Evolutionary conservation across 2,113 vertebrate species (phyloP), one percentile per base, ranked within the genome.

Genomic region (Monopterus albus): DNA sequence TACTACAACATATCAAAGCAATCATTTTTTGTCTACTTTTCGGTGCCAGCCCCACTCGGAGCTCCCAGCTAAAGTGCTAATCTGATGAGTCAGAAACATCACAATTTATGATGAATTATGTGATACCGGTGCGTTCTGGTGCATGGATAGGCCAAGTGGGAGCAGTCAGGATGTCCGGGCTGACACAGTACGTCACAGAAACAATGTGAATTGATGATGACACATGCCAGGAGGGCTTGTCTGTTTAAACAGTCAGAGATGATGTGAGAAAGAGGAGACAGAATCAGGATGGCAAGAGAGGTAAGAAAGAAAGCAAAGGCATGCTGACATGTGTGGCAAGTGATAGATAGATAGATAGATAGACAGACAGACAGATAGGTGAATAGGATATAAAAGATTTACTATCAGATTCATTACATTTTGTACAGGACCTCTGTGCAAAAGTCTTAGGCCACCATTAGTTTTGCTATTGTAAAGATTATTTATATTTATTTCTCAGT

Each of bases 161-260:
- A 75, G 65, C 65, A 74, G 79, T 42, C 63, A 50, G 50, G 23
- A 29, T 50, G 76, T 89, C 81, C 81, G 50, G 56, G 29, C 64
- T 75, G 83, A 80, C 65, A 72, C 50, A n/a, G 39, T 38, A 23
- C 43, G 72, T 76, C 76, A 79, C 49, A 9, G 46, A 70, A 62
- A 45, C 26, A 6, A 35, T 61, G 43, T 39, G 66, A 59, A 87
- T 85, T 14, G 26, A 66, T 73, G 69, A 75, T 72, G 83, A 81
- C 86, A 87, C 77, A 14, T 78, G 85, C 75, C 83, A 83, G 72
- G 65, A 81, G 76, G 71, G 68, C 62, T 64, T 67, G 81, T 80
- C 76, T 83, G 72, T 75, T 87, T 73, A 69, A n/a, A 62, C 69
- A 82, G 77, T 86, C 78, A 70, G 81, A 79, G 64, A 79, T 86